Base-by-base conservation (phyloP, 1,140 invertebrate genomes). In the Drosophila seguyi region DNA sequence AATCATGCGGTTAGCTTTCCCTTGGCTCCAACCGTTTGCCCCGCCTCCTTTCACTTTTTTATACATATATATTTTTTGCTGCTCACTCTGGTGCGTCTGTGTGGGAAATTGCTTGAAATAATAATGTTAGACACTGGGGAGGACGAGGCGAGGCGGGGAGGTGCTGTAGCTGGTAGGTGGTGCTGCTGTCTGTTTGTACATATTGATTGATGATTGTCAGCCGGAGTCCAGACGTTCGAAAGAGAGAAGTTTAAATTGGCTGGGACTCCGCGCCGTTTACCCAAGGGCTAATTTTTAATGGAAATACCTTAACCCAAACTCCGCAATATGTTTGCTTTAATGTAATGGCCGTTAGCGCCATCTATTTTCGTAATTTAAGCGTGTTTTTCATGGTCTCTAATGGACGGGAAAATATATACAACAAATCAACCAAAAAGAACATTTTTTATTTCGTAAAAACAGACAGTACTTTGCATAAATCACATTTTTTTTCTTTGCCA, bases 121-220 rank as follows among this genome's bases (percentile, higher is more conserved):
- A 87, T 87, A 87, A 84, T 88, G 84, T 88, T 87, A 88, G 66
- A 82, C 75, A 59, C 50, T 42, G 34, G 42, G 31, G 42, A 45
- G 62, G 25, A 55, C 29, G 47, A 58, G 41, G 44, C 18, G 25
- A 14, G 39, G 52, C 27, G 68, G 42, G 29, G n/a, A n/a, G n/a
- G n/a, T n/a, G n/a, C n/a, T n/a, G n/a, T 8, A 10, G 29, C 25
- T 41, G 14, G 2, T 39, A 6, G 4, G 10, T 29, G n/a, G 31
- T 71, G 66, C n/a, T 39, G 38, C 68, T 57, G 55, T 79, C 62
- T 63, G 66, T 72, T 72, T 66, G 75, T 83, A 79, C 71, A 73
- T 88, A 80, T 87, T 88, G 80, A 88, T 87, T 88, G 80, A 88
- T 87, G 83, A 80, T 83, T 87, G 84, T 87, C 79, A 84, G 82